Evolutionary conservation across 2,113 vertebrate species (phyloP).

Genomic region (Podarcis cretensis): DNA sequence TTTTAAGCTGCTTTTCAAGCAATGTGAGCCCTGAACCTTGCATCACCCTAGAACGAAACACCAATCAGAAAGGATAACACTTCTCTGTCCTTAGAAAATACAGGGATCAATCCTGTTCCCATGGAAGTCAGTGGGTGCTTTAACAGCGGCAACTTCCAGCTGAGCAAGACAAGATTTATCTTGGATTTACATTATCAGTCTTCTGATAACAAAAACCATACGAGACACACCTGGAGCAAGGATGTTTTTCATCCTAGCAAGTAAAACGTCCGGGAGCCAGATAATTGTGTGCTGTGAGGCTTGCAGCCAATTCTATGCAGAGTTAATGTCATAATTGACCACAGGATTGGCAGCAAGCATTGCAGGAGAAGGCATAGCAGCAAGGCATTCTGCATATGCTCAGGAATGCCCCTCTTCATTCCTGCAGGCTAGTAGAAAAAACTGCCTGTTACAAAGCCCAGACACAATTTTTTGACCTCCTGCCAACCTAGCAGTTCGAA

Average conservation of each 20-base stretch:
- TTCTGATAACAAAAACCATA: background rate
- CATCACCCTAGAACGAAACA: slow-evolving; percentile 33
- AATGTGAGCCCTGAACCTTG: slow-evolving; percentile 26
- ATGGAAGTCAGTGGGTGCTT: background rate
- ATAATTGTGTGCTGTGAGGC: background rate
- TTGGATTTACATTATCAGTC: background rate
- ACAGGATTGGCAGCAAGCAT: background rate
- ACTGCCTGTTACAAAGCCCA: too few relatives aligned
- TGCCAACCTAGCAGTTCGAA: too few relatives aligned
- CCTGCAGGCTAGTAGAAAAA: too few relatives aligned
- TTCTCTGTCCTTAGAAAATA: slow-evolving; percentile 6
- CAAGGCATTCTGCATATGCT: too few relatives aligned
- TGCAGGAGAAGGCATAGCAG: too few relatives aligned
- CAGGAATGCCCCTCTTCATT: too few relatives aligned
- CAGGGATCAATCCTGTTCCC: background rate
- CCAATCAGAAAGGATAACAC: slow-evolving; percentile 11
- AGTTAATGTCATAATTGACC: background rate
- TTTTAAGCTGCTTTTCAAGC: slow-evolving; percentile 42
- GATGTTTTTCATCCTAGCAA: too few relatives aligned
- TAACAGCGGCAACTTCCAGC: background rate
- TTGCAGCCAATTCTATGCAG: background rate
- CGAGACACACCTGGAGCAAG: background rate
- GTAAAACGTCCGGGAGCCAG: background rate
- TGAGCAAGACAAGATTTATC: background rate
- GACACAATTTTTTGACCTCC: too few relatives aligned